These are phyloP conservation scores for Serripes groenlandicus DNA, from an alignment of 2,888 invertebrate genomes.

Conservation along the genomic window DNA sequence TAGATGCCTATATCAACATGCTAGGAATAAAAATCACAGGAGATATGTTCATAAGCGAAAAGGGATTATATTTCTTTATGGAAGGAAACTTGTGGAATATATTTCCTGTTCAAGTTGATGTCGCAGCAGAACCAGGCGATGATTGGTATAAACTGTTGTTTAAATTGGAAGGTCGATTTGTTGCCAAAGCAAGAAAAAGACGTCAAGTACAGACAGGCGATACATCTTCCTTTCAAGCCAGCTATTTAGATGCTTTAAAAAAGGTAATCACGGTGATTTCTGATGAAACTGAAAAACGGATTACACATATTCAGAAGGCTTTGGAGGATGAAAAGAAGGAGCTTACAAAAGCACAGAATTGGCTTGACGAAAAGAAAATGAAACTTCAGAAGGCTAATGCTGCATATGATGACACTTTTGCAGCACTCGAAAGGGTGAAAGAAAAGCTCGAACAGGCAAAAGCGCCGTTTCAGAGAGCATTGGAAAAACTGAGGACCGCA, in stretches of 20 bases:
- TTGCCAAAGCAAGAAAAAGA: slow-evolving; percentile 36
- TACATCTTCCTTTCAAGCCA: slow-evolving; percentile 52
- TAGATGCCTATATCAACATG: slow-evolving; percentile 17
- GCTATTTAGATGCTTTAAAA: slow-evolving; percentile 58
- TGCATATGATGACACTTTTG: slow-evolving; percentile 55
- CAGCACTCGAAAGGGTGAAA: slow-evolving; percentile 51
- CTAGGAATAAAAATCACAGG: slow-evolving; percentile 30
- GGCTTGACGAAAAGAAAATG: slow-evolving; percentile 58
- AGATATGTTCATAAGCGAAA: slow-evolving; percentile 43
- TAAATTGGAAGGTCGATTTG: slow-evolving; percentile 43
- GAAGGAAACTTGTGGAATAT: slow-evolving; percentile 61
- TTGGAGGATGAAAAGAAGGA: slow-evolving; percentile 32
- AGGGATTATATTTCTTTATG: slow-evolving; percentile 19
- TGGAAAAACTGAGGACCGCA: slow-evolving; percentile 48
- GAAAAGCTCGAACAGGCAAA: slow-evolving; percentile 63
- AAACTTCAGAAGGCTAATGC: slow-evolving; percentile 41
- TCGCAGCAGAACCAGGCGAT: slow-evolving; percentile 37
- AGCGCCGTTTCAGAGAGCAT: slow-evolving; percentile 55
- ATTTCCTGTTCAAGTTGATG: slow-evolving; percentile 44
- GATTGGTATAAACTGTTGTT: slow-evolving; percentile 52
- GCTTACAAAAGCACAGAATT: slow-evolving; percentile 55
- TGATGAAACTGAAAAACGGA: slow-evolving; percentile 46
- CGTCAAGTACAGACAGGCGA: slow-evolving; percentile 39
- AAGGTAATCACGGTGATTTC: slow-evolving; percentile 31
- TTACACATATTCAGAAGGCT: slow-evolving; percentile 52